A percentile compares a stretch with the other conserved stretches of the same genome.
Evolutionary conservation across 2,888 invertebrate species (phyloP).

Genomic region (Hanleya hanleyi): DNA sequence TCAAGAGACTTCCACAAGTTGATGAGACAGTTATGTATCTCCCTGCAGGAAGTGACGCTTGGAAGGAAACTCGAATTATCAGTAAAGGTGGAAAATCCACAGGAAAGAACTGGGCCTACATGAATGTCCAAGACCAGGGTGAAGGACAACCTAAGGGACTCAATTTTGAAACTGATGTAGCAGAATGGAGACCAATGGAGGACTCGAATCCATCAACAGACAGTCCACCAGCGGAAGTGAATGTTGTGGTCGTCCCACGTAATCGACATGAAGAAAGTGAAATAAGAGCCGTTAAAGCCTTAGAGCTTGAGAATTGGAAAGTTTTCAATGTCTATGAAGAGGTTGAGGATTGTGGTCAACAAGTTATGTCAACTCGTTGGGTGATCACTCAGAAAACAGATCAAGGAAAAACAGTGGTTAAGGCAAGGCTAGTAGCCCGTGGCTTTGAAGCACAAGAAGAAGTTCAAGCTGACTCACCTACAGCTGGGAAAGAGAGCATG

Average conservation of each 20-base stretch:
- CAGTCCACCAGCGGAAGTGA: too few species aligned
- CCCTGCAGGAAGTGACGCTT: neutral
- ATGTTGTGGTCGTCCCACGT: too few species aligned
- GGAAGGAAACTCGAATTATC: neutral
- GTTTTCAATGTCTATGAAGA: conserved; percentile 3
- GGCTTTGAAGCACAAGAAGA: conserved; percentile 20
- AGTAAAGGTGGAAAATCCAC: conserved; percentile 14
- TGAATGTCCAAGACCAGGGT: conserved; percentile 1
- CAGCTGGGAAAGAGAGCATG: conserved; percentile 4
- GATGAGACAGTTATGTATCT: neutral
- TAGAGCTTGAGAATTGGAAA: conserved; percentile 1
- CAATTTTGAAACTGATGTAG: conserved; percentile 12
- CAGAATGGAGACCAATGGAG: neutral
- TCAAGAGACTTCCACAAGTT: too few species aligned
- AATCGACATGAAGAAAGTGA: too few species aligned
- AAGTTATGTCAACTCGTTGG: neutral
- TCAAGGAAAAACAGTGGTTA: neutral
- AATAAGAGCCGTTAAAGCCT: too few species aligned
- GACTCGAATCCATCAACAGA: too few species aligned
- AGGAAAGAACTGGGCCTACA: conserved; percentile 1
- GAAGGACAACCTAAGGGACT: neutral
- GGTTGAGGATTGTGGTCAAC: neutral
- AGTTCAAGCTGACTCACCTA: conserved; percentile 15
- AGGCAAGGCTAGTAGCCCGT: conserved; percentile 24
- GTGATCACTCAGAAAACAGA: neutral